Conservation (phyloP, 2,888 invertebrate species). For the Agriotes lineatus region DNA sequence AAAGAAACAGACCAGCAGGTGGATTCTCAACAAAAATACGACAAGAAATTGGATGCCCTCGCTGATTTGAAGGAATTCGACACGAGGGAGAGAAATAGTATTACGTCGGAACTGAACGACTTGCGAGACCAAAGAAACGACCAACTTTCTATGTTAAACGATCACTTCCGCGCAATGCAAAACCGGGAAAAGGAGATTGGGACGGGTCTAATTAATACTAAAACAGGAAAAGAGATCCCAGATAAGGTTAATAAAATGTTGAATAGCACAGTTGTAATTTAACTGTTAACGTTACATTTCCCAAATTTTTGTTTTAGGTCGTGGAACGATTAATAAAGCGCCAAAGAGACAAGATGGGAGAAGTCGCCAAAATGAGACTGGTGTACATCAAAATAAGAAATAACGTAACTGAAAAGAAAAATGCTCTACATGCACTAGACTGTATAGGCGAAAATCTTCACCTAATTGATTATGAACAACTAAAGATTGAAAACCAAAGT, state of each 20-base stretch:
- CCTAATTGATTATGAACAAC: slow-evolving; percentile 70
- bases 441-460: slow-evolving; percentile 68
- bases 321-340: slow-evolving; percentile 56
- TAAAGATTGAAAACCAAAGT: slow-evolving; percentile 70
- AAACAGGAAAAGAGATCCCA: slow-evolving; percentile 61
- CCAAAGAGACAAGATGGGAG: slow-evolving; percentile 54
- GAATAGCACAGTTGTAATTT: too few relatives aligned
- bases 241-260: slow-evolving; percentile 58
- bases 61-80: slow-evolving; percentile 49
- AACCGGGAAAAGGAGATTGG: slow-evolving; percentile 59
- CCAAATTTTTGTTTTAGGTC: slow-evolving; percentile 35
- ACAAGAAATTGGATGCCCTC: slow-evolving; percentile 55
- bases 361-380: slow-evolving; percentile 57
- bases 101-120: slow-evolving; percentile 52
- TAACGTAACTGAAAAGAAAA: slow-evolving; percentile 57
- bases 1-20: slow-evolving; percentile 53
- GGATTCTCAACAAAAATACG: slow-evolving; percentile 56
- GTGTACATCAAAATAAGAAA: slow-evolving; percentile 59
- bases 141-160: slow-evolving; percentile 48
- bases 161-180: slow-evolving; percentile 53
- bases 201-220: slow-evolving; percentile 58
- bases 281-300: too few relatives aligned
- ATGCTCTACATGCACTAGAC: slow-evolving; percentile 60
- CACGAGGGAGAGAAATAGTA: slow-evolving; percentile 45
- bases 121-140: slow-evolving; percentile 49